Conservation (phyloP, 1,140 invertebrate species). For the Hermetia illucens region DNA sequence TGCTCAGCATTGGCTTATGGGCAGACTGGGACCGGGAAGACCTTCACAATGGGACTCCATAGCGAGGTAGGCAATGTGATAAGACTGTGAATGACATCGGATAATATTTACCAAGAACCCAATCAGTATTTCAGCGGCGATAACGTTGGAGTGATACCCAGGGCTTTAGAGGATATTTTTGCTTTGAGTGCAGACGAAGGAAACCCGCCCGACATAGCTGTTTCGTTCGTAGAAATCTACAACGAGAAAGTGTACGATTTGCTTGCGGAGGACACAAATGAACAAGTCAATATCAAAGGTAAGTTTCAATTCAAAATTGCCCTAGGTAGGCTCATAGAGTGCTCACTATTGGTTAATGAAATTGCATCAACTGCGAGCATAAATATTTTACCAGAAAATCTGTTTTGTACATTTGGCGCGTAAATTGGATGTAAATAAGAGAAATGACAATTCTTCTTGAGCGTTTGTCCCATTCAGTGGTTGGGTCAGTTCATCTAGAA, state of each 20-base stretch:
- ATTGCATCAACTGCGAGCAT: too few species aligned
- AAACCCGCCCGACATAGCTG: constrained; percentile 21
- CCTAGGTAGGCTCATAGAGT: too few species aligned
- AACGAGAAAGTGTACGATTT: constrained; percentile 72
- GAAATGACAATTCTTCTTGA: too few species aligned
- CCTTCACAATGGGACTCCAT: constrained; percentile 66
- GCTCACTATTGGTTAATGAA: too few species aligned
- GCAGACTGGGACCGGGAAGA: constrained; percentile 66
- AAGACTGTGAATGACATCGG: background rate
- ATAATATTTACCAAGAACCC: background rate
- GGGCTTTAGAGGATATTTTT: constrained; percentile 13
- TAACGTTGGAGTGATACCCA: constrained; percentile 10
- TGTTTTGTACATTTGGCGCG: too few species aligned
- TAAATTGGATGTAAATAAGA: too few species aligned
- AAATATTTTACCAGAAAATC: too few species aligned
- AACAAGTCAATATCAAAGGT: constrained; percentile 61
- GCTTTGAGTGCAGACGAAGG: background rate
- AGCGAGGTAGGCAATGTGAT: constrained; percentile 34
- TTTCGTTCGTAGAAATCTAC: constrained; percentile 65
- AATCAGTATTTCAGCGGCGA: constrained; percentile 7
- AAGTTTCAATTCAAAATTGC: constrained; percentile 74
- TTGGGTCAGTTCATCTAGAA: too few species aligned
- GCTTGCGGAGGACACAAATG: constrained; percentile 41
- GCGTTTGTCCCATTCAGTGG: too few species aligned
- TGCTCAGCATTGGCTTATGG: constrained; percentile 69